Evolutionary conservation across 2,888 invertebrate genomes (phyloP).

Genomic region (Pachydiplax longipennis): DNA sequence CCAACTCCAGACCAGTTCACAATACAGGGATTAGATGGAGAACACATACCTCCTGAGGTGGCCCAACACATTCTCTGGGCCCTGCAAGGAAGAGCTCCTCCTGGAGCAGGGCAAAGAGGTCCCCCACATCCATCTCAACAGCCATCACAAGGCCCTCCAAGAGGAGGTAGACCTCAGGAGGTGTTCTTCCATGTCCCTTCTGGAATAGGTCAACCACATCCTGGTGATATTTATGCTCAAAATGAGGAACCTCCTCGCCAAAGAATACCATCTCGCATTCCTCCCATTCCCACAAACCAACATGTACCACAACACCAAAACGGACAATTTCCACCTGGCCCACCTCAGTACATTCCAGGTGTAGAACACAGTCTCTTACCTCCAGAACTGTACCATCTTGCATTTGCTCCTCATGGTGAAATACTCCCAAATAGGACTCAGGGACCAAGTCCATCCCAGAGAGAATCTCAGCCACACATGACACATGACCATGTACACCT

Average conservation of each 20-base stretch:
- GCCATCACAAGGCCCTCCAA: neutral
- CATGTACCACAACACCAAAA: neutral
- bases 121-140: neutral
- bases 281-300: neutral
- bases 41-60: constrained; percentile 9
- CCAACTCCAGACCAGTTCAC: constrained; percentile 10
- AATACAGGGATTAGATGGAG: constrained; percentile 17
- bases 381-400: constrained; percentile 37
- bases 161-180: neutral
- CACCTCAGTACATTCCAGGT: constrained; percentile 5
- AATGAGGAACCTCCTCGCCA: neutral
- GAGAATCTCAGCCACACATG: neutral
- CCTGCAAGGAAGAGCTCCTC: neutral
- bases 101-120: neutral
- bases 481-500: constrained; percentile 35
- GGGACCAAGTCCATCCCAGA: neutral
- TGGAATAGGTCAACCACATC: neutral
- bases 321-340: neutral
- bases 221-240: neutral
- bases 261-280: neutral
- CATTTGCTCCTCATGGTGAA: neutral
- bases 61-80: constrained; percentile 29
- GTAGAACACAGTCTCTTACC: constrained; percentile 16
- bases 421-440: constrained; percentile 12
- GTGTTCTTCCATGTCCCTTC: constrained; percentile 12